Evolutionary conservation across 2,113 vertebrate genomes (phyloP).

Genomic region (Xiphophorus maculatus): DNA sequence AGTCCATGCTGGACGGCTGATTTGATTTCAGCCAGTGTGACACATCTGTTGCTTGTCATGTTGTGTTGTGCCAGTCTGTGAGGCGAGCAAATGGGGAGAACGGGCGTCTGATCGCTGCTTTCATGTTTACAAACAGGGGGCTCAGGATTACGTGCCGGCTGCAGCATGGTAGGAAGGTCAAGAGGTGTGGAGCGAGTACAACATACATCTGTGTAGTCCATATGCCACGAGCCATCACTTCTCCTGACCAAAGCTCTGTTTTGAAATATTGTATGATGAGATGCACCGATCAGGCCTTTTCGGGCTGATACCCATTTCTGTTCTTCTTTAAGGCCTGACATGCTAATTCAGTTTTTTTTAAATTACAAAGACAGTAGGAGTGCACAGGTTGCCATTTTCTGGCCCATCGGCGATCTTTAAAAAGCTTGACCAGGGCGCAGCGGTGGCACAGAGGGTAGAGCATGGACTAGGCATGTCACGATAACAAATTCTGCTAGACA

Average conservation of each 20-base stretch:
- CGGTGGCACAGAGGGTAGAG: too few species aligned
- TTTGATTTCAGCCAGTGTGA: conserved; percentile 71
- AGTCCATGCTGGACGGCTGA: conserved; percentile 54
- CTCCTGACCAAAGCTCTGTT: conserved; percentile 7
- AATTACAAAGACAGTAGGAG: background rate
- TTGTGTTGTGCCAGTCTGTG: conserved; percentile 53
- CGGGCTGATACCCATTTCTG: background rate
- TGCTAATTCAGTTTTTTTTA: background rate
- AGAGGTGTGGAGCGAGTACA: conserved; percentile 11
- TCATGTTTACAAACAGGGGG: conserved; percentile 66
- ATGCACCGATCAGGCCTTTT: background rate
- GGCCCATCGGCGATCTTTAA: too few species aligned
- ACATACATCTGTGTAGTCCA: conserved; percentile 26
- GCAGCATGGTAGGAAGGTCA: conserved; percentile 38
- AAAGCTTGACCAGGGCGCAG: too few species aligned
- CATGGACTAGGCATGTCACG: too few species aligned
- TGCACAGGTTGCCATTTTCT: too few species aligned
- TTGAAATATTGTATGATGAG: conserved; percentile 43
- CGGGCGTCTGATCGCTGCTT: conserved; percentile 22
- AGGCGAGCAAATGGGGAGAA: conserved; percentile 36
- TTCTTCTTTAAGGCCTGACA: background rate
- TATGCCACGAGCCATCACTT: conserved; percentile 39
- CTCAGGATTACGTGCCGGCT: conserved; percentile 37
- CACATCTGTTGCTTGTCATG: conserved; percentile 80
- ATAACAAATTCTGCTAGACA: too few species aligned